A percentile compares a stretch with the other conserved stretches of the same genome.
These are phyloP conservation scores for Fragum sueziense DNA, from an alignment of 2,888 invertebrate species.

Conservation along the genomic window DNA sequence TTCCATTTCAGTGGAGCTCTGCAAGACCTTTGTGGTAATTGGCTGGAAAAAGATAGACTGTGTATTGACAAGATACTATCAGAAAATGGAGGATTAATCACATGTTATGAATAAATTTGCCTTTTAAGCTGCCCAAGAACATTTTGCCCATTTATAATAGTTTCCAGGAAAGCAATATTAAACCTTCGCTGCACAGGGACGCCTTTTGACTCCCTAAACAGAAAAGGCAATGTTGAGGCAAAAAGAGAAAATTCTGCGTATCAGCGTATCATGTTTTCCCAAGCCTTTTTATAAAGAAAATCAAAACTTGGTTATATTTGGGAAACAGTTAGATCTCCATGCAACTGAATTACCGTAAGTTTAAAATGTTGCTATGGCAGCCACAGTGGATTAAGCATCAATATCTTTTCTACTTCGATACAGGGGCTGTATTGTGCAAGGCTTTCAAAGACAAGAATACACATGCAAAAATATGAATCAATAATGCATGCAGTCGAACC, in stretches of 20 bases:
- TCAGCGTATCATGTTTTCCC: no score
- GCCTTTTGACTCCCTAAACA: no score
- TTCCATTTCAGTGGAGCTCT: no score
- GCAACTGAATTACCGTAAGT: neutral
- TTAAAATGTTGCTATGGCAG: neutral
- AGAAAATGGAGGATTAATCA: neutral
- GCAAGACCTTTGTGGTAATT: no score
- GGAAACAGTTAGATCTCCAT: neutral
- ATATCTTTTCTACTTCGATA: neutral
- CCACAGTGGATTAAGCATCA: neutral
- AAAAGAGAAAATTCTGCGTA: no score
- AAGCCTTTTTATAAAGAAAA: no score
- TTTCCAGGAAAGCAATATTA: no score
- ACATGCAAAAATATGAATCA: neutral
- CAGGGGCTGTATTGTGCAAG: neutral
- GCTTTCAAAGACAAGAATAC: neutral
- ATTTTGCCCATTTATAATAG: neutral
- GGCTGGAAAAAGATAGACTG: no score
- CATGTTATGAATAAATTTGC: neutral
- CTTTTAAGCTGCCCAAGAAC: neutral
- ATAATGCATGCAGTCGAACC: neutral
- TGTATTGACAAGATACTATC: neutral
- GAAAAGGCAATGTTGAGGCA: no score
- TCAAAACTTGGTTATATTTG: no score
- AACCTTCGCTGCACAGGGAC: no score